Percentiles rank a stretch among this genome's conserved stretches.
Evolutionary conservation across 2,888 invertebrate genomes (phyloP).

Genomic region (Hypomecis punctinalis): DNA sequence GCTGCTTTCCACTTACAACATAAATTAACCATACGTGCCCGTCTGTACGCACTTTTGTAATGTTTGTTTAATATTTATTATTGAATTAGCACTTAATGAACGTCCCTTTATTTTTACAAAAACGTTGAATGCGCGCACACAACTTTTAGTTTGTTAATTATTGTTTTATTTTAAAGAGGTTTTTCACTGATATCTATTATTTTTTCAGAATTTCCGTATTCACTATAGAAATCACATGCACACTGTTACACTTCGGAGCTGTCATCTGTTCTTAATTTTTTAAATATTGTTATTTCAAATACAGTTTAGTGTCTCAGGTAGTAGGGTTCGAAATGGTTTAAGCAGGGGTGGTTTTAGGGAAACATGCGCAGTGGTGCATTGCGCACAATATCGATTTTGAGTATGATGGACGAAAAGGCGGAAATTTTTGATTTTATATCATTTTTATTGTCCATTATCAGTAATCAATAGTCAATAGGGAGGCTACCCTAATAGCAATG

Average conservation of each 20-base stretch:
- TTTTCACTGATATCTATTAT: slow-evolving; percentile 2
- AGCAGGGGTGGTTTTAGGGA: slow-evolving; percentile 51
- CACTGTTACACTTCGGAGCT: slow-evolving; percentile 71
- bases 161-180: background rate
- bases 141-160: slow-evolving; percentile 21
- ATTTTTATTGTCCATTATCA: slow-evolving; percentile 33
- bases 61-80: slow-evolving; percentile 25
- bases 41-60: slow-evolving; percentile 12
- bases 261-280: slow-evolving; percentile 65
- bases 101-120: background rate
- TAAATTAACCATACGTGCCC: slow-evolving; percentile 9
- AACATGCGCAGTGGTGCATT: slow-evolving; percentile 81
- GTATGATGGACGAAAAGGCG: slow-evolving; percentile 74
- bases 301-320: background rate
- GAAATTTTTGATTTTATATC: slow-evolving; percentile 63
- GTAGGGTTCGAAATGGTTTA: slow-evolving; percentile 48
- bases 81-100: slow-evolving; percentile 30
- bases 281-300: slow-evolving; percentile 31
- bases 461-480: slow-evolving; percentile 24
- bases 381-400: slow-evolving; percentile 82
- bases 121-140: background rate
- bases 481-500: slow-evolving; percentile 10
- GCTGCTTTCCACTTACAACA: slow-evolving; percentile 17
- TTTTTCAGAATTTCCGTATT: slow-evolving; percentile 47
- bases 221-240: slow-evolving; percentile 64